Percentiles rank a stretch among this genome's conserved stretches.
These are phyloP conservation scores for Platygyra sinensis DNA, from an alignment of 64 coral and sea anemone genomes.

Conservation along the genomic window DNA sequence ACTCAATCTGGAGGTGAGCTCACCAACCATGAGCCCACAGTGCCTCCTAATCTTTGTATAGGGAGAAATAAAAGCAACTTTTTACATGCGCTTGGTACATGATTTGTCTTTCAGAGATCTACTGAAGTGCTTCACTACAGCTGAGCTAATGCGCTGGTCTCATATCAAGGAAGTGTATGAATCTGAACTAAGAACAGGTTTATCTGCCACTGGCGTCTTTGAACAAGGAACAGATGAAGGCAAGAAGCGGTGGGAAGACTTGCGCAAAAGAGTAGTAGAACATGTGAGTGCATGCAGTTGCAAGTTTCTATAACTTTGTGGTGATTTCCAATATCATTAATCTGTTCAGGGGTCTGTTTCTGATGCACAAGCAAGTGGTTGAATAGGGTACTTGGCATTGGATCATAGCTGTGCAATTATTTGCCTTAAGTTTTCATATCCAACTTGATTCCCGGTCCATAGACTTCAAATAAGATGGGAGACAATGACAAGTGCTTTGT, in stretches of 20 bases:
- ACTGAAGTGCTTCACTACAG: conserved; percentile 87
- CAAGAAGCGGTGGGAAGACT: conserved; percentile 90
- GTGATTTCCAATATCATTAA: not conserved
- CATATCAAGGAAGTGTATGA: conserved; percentile 80
- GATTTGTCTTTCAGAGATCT: conserved; percentile 60
- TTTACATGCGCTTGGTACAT: not conserved
- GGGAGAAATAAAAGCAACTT: no score
- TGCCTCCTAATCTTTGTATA: no score
- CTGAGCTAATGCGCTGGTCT: conserved; percentile 96
- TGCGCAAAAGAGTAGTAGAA: conserved; percentile 92
- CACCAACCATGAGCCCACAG: no score
- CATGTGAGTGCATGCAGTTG: conserved; percentile 76
- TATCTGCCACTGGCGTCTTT: conserved; percentile 75
- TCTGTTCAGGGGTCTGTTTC: no score
- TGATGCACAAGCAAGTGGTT: no score
- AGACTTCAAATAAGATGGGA: no score
- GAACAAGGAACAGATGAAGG: conserved; percentile 84
- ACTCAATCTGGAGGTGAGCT: no score
- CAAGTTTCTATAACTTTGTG: not conserved
- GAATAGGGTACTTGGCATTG: no score
- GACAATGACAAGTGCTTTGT: no score
- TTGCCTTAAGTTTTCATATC: no score
- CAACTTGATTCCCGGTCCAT: no score
- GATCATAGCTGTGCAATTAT: no score
- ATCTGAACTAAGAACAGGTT: conserved; percentile 64